These are phyloP conservation scores for Hyperoplus lanceolatus DNA, from an alignment of 2,797 vertebrate genomes.

Conservation along the genomic window DNA sequence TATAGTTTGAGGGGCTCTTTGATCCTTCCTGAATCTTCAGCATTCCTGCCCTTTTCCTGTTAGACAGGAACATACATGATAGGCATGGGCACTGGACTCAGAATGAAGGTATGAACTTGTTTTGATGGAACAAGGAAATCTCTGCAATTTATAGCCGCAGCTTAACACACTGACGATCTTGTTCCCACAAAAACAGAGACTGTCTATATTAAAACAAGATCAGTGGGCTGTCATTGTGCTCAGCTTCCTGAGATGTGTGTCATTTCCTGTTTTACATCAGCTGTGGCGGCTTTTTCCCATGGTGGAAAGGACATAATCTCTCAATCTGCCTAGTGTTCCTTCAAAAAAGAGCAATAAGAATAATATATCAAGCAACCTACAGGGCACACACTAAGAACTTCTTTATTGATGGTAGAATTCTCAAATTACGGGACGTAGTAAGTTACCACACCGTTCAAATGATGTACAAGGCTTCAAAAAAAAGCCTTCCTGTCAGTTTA, in stretches of 20 bases:
- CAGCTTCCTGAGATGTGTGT: slow-evolving; percentile 74
- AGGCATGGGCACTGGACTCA: slow-evolving; percentile 21
- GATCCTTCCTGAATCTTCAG: slow-evolving; percentile 30
- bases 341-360: too few relatives aligned
- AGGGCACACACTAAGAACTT: too few relatives aligned
- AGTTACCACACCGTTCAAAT: too few relatives aligned
- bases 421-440: too few relatives aligned
- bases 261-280: slow-evolving; percentile 74
- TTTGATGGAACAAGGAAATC: slow-evolving; percentile 74
- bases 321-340: slow-evolving; percentile 36
- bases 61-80: slow-evolving; percentile 42
- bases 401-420: too few relatives aligned
- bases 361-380: too few relatives aligned
- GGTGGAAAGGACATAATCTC: slow-evolving; percentile 32
- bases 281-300: slow-evolving; percentile 65
- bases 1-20: slow-evolving; percentile 4
- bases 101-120: slow-evolving; percentile 62
- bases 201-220: slow-evolving; percentile 72
- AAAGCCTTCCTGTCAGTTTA: too few relatives aligned
- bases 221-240: slow-evolving; percentile 79
- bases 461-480: too few relatives aligned
- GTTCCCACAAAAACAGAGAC: slow-evolving; percentile 74
- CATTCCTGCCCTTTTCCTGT: slow-evolving; percentile 53
- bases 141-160: slow-evolving; percentile 68
- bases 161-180: slow-evolving; percentile 60